Evolutionary conservation across 2,888 invertebrate species (phyloP).

Genomic region (Calliphora vomitoria): DNA sequence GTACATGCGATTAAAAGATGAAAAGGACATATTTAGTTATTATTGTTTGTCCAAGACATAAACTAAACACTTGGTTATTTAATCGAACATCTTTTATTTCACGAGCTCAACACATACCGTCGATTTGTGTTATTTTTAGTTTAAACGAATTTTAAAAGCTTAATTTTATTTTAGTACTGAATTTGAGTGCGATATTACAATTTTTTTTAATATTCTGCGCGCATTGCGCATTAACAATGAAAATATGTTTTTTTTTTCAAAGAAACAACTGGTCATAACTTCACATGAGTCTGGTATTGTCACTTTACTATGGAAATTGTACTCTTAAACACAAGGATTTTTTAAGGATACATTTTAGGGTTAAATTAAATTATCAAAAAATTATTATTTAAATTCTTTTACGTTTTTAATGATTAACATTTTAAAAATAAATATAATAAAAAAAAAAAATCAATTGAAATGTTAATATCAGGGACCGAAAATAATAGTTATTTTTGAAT

Average conservation of each 20-base stretch:
- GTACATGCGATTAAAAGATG: constrained; percentile 1
- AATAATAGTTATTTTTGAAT: no score
- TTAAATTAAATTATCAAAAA: no score
- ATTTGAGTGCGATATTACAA: constrained; percentile 6
- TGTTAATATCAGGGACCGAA: no score
- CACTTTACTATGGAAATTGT: constrained; percentile 22
- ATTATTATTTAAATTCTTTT: no score
- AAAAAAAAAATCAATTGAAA: no score
- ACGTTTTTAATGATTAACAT: no score
- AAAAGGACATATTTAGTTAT: background rate
- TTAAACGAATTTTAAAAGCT: background rate
- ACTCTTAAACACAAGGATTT: background rate
- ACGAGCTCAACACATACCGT: no score
- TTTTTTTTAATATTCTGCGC: constrained; percentile 14
- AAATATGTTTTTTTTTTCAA: background rate
- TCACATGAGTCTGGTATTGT: background rate
- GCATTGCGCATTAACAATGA: constrained; percentile 30
- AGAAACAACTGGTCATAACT: background rate
- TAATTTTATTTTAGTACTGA: constrained; percentile 26
- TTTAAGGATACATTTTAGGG: background rate
- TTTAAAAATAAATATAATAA: no score
- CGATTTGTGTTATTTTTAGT: background rate
- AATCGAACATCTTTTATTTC: no score
- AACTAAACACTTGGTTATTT: background rate
- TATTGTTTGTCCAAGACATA: background rate